Evolutionary conservation across 1,140 invertebrate genomes (phyloP), one percentile per base, ranked within the genome.

Genomic region (Aphelinus certus): DNA sequence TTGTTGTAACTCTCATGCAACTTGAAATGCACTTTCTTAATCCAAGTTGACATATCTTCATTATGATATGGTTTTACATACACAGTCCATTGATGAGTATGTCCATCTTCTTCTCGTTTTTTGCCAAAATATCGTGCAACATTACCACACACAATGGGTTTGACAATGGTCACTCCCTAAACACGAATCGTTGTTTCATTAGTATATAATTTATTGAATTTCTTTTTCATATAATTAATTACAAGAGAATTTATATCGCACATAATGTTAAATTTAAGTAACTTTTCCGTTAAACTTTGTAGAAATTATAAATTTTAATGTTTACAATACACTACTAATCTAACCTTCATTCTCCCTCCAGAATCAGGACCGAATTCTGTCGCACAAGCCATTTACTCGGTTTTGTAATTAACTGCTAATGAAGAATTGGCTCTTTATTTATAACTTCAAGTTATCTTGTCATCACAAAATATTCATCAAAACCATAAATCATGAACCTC

Each of bases 71-170:
- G 96, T 85, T 98, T 98, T 0, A 99, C 90, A 86, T 99, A 99
- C 2, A 99, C 96, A 26, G 96, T 98, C 98, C 98, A 99, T 81
- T 98, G 93, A 90, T 99, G 98, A 1, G 98, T 99, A 82, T 99
- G 98, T 0, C 97, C 97, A 90, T 99, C 97, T 87, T 97, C 96
- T 83, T 98, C 97, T n/a, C 97, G 90, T 87, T 99, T 99, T 81
- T 98, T 96, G 1, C 97, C 97, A 89, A 99, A 98, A 84, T 97
- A 97, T 75, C 95, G 89, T 0, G 98, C 96, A 72, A 97, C 90
- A 85, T 99, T 99, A 3, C 98, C 98, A 88, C 98, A 99, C 3
- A 99, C 93, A 83, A 99, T 95, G 26, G 98, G 96, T 84, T 99
- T 99, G 0, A 99, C 91, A 78, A 99, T 94, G 3, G 93, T 94